Conservation (phyloP, 2,113 vertebrate species). For the Crotalus viridis region DNA sequence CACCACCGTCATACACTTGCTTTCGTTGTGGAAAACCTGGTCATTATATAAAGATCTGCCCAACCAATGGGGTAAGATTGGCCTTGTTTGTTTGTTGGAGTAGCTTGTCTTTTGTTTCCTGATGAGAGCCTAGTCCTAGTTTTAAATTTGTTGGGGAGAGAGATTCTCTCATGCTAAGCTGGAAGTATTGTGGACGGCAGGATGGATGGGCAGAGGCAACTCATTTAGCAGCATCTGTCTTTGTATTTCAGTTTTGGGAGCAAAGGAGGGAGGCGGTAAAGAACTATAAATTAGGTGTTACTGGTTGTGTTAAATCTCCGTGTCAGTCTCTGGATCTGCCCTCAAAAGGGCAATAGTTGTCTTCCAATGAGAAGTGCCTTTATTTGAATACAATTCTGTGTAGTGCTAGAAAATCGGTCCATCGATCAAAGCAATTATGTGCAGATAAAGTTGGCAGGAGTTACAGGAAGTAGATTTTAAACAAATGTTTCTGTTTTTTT, state of each 20-base stretch:
- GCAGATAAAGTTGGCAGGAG: background rate
- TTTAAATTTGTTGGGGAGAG: background rate
- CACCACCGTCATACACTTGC: conserved; percentile 90
- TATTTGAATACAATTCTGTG: background rate
- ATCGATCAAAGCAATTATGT: background rate
- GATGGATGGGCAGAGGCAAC: background rate
- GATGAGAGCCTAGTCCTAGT: background rate
- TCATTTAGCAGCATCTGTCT: background rate
- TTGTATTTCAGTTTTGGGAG: background rate
- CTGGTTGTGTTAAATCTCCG: background rate
- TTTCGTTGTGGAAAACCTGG: conserved; percentile 92
- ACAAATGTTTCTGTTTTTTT: background rate
- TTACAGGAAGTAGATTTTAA: background rate
- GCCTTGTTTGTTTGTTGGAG: fast-evolving
- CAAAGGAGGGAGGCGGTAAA: background rate
- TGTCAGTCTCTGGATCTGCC: background rate
- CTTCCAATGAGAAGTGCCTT: background rate
- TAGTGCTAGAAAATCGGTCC: background rate
- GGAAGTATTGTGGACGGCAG: background rate
- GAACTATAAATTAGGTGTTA: background rate
- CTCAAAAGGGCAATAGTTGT: background rate
- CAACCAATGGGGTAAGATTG: conserved; percentile 84
- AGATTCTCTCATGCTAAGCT: background rate
- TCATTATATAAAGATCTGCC: conserved; percentile 97
- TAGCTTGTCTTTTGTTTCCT: background rate